Percentiles rank a stretch among this genome's conserved stretches.
Conservation (phyloP, 2,113 vertebrate species). For the Calidris pygmaea region DNA sequence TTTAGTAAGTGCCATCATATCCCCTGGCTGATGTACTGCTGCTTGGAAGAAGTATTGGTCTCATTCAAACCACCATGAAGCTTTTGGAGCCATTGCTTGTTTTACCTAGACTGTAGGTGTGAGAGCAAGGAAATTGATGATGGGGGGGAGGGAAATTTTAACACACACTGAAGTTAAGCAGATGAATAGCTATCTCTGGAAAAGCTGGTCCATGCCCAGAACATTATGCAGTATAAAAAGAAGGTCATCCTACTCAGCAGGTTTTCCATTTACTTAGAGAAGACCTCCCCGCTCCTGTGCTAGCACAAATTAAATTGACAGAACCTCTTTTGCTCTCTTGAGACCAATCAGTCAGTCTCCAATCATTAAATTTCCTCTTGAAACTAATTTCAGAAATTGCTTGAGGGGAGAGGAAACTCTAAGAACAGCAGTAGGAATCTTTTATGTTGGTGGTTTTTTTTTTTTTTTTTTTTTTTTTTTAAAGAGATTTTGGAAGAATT, state of each 20-base stretch:
- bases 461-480: neutral
- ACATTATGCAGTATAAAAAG: neutral
- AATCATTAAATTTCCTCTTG: neutral
- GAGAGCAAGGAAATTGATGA: neutral
- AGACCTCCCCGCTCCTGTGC: neutral
- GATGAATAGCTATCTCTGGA: constrained; percentile 6
- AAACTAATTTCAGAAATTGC: constrained; percentile 3
- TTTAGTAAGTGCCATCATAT: neutral
- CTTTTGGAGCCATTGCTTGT: neutral
- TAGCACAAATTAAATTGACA: neutral
- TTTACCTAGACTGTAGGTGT: neutral
- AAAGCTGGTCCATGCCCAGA: constrained; percentile 10
- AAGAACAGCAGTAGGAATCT: neutral
- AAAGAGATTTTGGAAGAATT: neutral
- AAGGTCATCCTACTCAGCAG: constrained; percentile 36
- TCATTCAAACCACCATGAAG: neutral
- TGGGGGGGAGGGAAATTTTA: neutral
- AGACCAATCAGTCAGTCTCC: neutral
- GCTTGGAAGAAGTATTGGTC: neutral
- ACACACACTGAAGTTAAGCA: constrained; percentile 19
- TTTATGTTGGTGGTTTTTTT: too few species aligned
- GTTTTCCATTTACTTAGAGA: neutral
- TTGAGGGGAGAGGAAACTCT: neutral
- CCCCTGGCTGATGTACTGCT: neutral
- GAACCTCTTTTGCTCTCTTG: neutral